These are phyloP conservation scores for Ectobius pallidus DNA, from an alignment of 2,888 invertebrate species.

Conservation along the genomic window DNA sequence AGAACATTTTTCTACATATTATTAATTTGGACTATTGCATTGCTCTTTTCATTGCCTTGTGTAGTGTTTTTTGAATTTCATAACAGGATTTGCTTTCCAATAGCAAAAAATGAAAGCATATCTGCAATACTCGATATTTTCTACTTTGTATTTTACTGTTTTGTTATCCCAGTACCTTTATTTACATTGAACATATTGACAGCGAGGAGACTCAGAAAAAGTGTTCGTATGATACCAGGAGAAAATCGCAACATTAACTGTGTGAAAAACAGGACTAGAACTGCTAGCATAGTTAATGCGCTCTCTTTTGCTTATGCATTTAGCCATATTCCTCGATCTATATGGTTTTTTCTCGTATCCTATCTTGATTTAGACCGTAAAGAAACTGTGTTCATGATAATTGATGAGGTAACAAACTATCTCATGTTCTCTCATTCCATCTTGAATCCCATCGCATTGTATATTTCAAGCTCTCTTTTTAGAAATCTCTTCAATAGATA, in stretches of 20 bases:
- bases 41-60: background rate
- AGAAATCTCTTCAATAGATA: background rate
- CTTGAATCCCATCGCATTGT: constrained; percentile 9
- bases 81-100: background rate
- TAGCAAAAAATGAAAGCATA: background rate
- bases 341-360: constrained; percentile 3
- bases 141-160: background rate
- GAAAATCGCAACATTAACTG: background rate
- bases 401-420: constrained; percentile 11
- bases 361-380: background rate
- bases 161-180: background rate
- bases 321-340: constrained; percentile 4
- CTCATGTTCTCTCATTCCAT: constrained; percentile 2
- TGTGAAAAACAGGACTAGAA: background rate
- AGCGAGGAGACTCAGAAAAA: background rate
- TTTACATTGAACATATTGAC: background rate
- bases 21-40: background rate
- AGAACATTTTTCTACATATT: background rate
- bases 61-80: background rate
- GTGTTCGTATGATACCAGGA: constrained; percentile 3
- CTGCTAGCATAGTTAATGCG: constrained; percentile 1
- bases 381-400: background rate
- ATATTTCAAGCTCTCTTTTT: background rate
- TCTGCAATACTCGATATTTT: background rate
- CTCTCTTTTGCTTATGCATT: background rate